A percentile compares a stretch with the other conserved stretches of the same genome.
Evolutionary conservation across 2,888 invertebrate species (phyloP).

Genomic region (Gnatocerus cornutus): DNA sequence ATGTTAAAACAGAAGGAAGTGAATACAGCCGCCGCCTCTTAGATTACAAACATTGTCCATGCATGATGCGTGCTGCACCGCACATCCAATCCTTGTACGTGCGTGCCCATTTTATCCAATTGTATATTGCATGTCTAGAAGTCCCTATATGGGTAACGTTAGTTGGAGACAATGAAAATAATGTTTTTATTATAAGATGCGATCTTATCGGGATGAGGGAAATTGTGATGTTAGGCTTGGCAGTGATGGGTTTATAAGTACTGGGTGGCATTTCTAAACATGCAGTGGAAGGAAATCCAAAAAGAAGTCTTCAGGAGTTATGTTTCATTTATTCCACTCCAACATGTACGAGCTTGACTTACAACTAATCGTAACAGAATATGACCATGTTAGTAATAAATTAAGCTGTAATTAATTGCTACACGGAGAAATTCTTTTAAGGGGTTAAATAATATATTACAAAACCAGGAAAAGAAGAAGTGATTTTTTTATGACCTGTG

Average conservation of each 20-base stretch:
- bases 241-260: conserved; percentile 4
- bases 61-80: conserved; percentile 27
- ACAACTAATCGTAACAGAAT: too few relatives aligned
- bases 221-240: conserved; percentile 1
- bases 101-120: conserved; percentile 10
- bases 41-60: conserved; percentile 18
- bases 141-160: not conserved
- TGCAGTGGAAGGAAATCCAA: not conserved
- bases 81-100: conserved; percentile 24
- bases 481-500: too few relatives aligned
- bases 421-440: too few relatives aligned
- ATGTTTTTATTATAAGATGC: not conserved
- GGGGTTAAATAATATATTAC: too few relatives aligned
- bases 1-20: conserved; percentile 22
- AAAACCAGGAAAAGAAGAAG: too few relatives aligned
- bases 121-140: conserved; percentile 5
- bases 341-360: too few relatives aligned
- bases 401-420: too few relatives aligned
- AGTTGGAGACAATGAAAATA: conserved; percentile 8
- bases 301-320: too few relatives aligned
- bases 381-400: too few relatives aligned
- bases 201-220: conserved; percentile 5
- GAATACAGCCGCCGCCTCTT: conserved; percentile 15
- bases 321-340: too few relatives aligned
- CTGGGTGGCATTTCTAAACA: not conserved